phyloP scores from a whole-genome alignment of 2,888 invertebrate genomes.

The Hydrotaea diabolus region DNA sequence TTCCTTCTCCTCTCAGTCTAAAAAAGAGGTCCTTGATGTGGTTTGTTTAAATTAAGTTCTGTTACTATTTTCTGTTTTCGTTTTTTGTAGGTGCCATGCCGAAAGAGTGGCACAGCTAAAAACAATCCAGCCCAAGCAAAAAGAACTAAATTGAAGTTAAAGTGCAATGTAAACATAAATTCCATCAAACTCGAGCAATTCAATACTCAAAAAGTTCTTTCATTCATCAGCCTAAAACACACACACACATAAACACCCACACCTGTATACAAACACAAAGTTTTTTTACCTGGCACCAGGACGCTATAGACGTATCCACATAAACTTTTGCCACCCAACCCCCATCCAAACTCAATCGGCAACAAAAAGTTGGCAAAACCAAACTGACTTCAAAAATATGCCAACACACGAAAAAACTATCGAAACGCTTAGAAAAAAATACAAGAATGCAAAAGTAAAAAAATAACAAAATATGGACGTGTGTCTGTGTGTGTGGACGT shows the following conservation, averaged over 20 bases:
- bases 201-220: slow-evolving; percentile 47
- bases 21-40: slow-evolving; percentile 53
- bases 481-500: not conserved
- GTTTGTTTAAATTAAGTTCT: slow-evolving; percentile 50
- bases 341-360: slow-evolving; percentile 26
- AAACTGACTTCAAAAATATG: slow-evolving; percentile 39
- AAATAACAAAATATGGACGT: slow-evolving; percentile 39
- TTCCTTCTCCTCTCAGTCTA: slow-evolving; percentile 41
- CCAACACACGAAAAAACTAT: slow-evolving; percentile 8
- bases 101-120: not conserved
- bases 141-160: slow-evolving; percentile 39
- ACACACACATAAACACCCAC: slow-evolving; percentile 30
- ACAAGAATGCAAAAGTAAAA: slow-evolving; percentile 32
- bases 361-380: slow-evolving; percentile 22
- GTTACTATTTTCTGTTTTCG: slow-evolving; percentile 52
- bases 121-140: not conserved
- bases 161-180: slow-evolving; percentile 64
- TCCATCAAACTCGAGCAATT: slow-evolving; percentile 57
- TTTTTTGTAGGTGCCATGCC: slow-evolving; percentile 1
- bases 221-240: slow-evolving; percentile 43
- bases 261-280: not conserved
- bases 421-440: slow-evolving; percentile 17
- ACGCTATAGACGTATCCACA: slow-evolving; percentile 15
- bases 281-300: slow-evolving; percentile 1
- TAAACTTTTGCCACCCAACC: slow-evolving; percentile 9